Conservation (phyloP, 2,888 invertebrate genomes). For the Exephanes ischioxanthus region DNA sequence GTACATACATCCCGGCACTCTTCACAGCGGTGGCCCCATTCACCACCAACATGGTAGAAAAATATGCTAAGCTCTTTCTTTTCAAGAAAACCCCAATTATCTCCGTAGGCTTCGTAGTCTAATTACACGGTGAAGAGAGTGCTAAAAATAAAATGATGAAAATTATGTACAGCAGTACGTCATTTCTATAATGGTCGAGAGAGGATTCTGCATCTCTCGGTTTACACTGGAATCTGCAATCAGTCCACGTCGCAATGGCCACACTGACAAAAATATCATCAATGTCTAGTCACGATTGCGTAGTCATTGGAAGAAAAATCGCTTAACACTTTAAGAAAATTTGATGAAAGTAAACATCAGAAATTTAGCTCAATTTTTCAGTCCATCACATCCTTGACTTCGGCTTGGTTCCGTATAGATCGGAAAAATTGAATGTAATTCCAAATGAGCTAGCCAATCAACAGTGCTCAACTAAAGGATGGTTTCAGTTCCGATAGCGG, state of each 20-base stretch:
- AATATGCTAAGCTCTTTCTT: conserved; percentile 9
- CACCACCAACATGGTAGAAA: conserved; percentile 29
- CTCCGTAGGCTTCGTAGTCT: conserved; percentile 27
- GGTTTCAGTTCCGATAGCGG: neutral
- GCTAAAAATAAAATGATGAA: neutral
- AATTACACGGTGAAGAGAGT: conserved; percentile 45
- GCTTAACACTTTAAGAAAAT: neutral
- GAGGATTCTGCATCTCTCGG: neutral
- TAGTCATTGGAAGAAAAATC: neutral
- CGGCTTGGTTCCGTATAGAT: neutral
- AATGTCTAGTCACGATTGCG: neutral
- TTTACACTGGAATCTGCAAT: neutral
- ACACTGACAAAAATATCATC: neutral
- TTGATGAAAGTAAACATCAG: neutral
- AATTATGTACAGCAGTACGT: neutral
- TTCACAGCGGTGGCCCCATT: conserved; percentile 25
- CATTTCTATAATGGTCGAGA: neutral
- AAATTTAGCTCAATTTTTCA: neutral
- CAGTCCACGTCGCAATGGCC: neutral
- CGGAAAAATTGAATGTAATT: neutral
- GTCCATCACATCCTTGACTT: neutral
- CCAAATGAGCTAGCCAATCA: neutral
- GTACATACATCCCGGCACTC: conserved; percentile 35
- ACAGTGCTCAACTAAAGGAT: neutral
- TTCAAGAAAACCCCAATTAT: conserved; percentile 49